Evolutionary conservation across 2,888 invertebrate species (phyloP).

Genomic region (Protodeltote pygarga): DNA sequence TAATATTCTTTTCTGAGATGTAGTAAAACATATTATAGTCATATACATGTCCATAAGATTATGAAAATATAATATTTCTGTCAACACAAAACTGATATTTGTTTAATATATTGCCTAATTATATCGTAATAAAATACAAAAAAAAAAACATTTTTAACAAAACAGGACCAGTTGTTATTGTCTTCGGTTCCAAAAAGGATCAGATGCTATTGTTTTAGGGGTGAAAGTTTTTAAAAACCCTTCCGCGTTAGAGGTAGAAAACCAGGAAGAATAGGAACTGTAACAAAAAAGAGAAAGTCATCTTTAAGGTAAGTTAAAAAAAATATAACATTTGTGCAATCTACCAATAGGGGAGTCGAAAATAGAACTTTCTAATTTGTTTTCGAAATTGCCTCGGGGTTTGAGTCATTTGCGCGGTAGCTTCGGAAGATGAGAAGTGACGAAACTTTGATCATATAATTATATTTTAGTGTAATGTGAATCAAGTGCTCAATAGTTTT

Average conservation of each 20-base stretch:
- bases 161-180: constrained; percentile 22
- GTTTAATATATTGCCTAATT: not conserved
- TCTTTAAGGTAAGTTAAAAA: constrained; percentile 66
- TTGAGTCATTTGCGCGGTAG: constrained; percentile 75
- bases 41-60: constrained; percentile 15
- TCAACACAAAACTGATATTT: constrained; percentile 13
- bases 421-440: constrained; percentile 56
- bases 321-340: constrained; percentile 64
- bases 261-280: constrained; percentile 78
- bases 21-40: constrained; percentile 6
- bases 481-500: constrained; percentile 14
- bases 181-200: constrained; percentile 34
- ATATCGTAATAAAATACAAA: constrained; percentile 5
- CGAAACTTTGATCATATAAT: constrained; percentile 18
- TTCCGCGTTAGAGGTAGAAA: constrained; percentile 75
- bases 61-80: constrained; percentile 16
- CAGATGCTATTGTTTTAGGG: constrained; percentile 69
- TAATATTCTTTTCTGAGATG: constrained; percentile 3
- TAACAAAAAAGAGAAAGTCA: constrained; percentile 85
- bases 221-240: constrained; percentile 81
- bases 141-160: constrained; percentile 1
- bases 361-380: constrained; percentile 81
- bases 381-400: constrained; percentile 62
- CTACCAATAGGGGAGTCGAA: constrained; percentile 70
- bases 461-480: constrained; percentile 19